Conservation (phyloP, 2,113 vertebrate species). For the Phyllostomus discolor region DNA sequence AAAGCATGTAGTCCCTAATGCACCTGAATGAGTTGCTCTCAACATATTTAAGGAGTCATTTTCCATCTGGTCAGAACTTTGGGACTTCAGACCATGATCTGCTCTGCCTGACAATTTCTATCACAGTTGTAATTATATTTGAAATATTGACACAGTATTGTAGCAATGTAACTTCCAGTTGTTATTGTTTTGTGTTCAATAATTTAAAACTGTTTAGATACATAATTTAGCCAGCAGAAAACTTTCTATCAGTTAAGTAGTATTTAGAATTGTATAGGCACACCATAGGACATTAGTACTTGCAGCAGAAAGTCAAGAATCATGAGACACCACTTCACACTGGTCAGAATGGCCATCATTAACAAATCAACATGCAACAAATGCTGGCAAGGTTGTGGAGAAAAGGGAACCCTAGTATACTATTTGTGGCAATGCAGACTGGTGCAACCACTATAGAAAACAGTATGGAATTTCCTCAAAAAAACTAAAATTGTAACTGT, state of each 20-base stretch:
- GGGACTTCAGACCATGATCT: not conserved
- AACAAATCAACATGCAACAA: too few relatives aligned
- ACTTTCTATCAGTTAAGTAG: slow-evolving; percentile 50
- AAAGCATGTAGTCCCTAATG: not conserved
- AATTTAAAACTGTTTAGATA: slow-evolving; percentile 84
- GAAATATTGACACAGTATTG: slow-evolving; percentile 27
- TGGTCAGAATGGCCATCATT: too few relatives aligned
- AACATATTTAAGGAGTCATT: slow-evolving; percentile 25
- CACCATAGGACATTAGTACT: slow-evolving; percentile 21
- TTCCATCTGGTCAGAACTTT: slow-evolving; percentile 34
- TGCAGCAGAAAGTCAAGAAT: slow-evolving; percentile 69
- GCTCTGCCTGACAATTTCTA: slow-evolving; percentile 7
- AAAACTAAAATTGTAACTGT: too few relatives aligned
- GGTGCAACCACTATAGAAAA: too few relatives aligned
- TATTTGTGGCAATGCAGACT: too few relatives aligned
- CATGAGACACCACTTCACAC: not conserved
- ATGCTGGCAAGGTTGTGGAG: too few relatives aligned
- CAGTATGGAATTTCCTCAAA: too few relatives aligned
- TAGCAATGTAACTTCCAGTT: slow-evolving; percentile 72
- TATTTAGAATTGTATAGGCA: slow-evolving; percentile 55
- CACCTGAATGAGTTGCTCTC: not conserved
- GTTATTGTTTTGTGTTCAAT: slow-evolving; percentile 70
- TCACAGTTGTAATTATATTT: slow-evolving; percentile 47
- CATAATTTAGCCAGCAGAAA: slow-evolving; percentile 73
- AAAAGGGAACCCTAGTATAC: too few relatives aligned